Conservation (phyloP, 1,140 invertebrate genomes). For the Phocides pigmalion region DNA sequence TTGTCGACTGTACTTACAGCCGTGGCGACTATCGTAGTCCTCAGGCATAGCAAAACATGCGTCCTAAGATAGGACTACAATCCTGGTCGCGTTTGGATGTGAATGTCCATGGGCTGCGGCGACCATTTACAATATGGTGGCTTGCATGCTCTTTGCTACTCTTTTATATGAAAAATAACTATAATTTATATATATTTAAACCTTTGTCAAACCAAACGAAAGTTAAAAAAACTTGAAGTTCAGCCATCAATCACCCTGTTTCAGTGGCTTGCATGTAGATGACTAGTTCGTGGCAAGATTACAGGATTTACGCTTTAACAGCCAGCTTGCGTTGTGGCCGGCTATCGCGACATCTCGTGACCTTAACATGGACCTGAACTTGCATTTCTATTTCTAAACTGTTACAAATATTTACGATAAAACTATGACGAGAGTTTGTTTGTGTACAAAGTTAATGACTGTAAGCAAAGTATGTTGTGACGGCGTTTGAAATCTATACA, state of each 20-base stretch:
- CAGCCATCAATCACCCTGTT: constrained; percentile 36
- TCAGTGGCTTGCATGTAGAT: constrained; percentile 37
- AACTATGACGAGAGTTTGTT: not conserved
- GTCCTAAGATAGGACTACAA: no score
- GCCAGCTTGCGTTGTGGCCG: constrained; percentile 26
- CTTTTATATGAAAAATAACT: no score
- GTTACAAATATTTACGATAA: not conserved
- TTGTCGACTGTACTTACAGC: no score
- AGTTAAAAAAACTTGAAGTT: not conserved
- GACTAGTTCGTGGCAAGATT: constrained; percentile 48
- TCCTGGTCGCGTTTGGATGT: no score
- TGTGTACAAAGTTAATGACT: no score
- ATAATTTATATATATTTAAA: not conserved
- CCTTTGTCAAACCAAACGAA: not conserved
- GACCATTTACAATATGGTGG: no score
- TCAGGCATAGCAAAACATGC: no score
- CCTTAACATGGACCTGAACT: constrained; percentile 44
- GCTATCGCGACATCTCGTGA: constrained; percentile 52
- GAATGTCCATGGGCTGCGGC: no score
- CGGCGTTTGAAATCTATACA: no score
- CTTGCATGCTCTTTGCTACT: no score
- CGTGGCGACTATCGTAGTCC: no score
- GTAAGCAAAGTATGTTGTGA: no score
- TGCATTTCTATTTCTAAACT: constrained; percentile 24
- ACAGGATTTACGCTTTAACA: constrained; percentile 62